These are phyloP conservation scores for Artibeus lituratus DNA, from an alignment of 2,797 vertebrate genomes.

Conservation along the genomic window DNA sequence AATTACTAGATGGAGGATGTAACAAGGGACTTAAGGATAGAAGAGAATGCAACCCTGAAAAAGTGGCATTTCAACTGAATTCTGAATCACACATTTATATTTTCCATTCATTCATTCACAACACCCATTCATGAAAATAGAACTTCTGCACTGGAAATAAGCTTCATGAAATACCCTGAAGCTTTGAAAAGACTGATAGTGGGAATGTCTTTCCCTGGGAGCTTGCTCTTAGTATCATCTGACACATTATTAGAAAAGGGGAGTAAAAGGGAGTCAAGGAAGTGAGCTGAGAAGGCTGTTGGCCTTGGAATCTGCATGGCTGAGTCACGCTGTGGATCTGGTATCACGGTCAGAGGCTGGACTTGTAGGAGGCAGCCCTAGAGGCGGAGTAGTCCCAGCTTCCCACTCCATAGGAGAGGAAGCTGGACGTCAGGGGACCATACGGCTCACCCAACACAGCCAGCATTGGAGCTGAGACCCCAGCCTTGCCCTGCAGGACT, in stretches of 20 bases:
- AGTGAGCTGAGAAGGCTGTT: background rate
- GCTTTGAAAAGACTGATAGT: background rate
- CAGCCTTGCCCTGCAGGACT: background rate
- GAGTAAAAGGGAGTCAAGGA: background rate
- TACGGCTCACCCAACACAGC: background rate
- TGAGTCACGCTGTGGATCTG: background rate
- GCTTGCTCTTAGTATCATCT: background rate
- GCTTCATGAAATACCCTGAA: background rate
- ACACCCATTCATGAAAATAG: background rate
- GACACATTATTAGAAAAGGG: background rate
- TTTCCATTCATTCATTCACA: background rate
- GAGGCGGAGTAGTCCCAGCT: background rate
- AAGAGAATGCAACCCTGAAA: background rate
- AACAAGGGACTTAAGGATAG: too few relatives aligned
- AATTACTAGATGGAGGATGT: background rate
- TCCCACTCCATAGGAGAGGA: background rate
- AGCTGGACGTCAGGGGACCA: background rate
- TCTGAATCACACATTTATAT: background rate
- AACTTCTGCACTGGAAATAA: background rate
- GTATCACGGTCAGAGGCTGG: background rate
- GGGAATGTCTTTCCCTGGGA: background rate
- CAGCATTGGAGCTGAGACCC: background rate
- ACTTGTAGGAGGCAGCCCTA: too few relatives aligned
- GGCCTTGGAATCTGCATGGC: background rate
- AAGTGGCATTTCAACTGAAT: background rate